phyloP scores from a whole-genome alignment of 2,113 vertebrate genomes.

The Tricholaema leucomelas region DNA sequence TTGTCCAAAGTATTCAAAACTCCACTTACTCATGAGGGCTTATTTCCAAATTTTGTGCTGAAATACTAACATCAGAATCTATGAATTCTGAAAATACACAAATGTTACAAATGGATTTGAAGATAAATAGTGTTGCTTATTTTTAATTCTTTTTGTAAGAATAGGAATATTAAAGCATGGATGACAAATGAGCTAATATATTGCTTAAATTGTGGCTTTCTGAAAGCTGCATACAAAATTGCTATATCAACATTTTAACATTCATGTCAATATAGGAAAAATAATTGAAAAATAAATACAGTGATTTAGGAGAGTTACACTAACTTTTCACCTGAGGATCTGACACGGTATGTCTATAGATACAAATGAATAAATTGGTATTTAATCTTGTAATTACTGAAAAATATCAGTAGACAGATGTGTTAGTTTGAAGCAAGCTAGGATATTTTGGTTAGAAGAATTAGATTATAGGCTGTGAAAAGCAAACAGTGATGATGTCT shows the following conservation, averaged over 20 bases:
- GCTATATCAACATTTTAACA: not conserved
- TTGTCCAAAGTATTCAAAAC: conserved; percentile 29
- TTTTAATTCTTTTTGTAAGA: conserved; percentile 8
- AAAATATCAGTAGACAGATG: no score
- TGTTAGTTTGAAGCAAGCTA: no score
- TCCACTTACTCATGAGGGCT: not conserved
- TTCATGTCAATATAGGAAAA: not conserved
- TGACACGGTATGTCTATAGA: not conserved
- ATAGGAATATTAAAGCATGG: not conserved
- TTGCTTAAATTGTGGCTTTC: not conserved
- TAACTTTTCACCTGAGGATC: not conserved
- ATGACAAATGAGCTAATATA: not conserved
- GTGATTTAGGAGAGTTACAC: not conserved
- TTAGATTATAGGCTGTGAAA: no score
- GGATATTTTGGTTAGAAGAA: no score
- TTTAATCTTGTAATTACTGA: not conserved
- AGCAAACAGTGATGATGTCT: no score
- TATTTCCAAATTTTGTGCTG: conserved; percentile 19
- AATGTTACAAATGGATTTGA: not conserved
- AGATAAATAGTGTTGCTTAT: not conserved
- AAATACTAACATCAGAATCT: conserved; percentile 3
- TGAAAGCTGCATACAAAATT: not conserved
- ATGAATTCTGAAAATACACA: not conserved
- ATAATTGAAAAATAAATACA: not conserved
- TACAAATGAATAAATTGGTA: not conserved